phyloP scores from a whole-genome alignment of 92 coral and sea anemone genomes.

The Paragorgia papillata region DNA sequence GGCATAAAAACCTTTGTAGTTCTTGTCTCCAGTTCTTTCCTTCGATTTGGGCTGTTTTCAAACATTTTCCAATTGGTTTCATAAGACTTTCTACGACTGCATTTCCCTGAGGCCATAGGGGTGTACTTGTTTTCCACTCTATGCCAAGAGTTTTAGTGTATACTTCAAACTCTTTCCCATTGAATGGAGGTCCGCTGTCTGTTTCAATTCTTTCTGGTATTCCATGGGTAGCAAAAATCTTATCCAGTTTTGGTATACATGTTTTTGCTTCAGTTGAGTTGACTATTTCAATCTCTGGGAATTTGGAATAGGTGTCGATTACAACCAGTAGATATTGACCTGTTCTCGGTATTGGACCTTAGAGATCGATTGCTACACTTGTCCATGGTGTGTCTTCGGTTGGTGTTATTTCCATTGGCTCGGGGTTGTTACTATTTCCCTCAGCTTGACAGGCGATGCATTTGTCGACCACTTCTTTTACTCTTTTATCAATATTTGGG shows the following conservation, averaged over 20 bases:
- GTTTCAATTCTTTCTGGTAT: too few relatives aligned
- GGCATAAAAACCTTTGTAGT: too few relatives aligned
- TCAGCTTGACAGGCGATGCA: conserved; percentile 19
- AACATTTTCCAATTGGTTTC: too few relatives aligned
- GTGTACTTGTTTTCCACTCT: too few relatives aligned
- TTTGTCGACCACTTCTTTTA: conserved; percentile 1
- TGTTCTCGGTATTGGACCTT: conserved; percentile 40
- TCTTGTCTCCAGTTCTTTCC: too few relatives aligned
- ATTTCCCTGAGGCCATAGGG: too few relatives aligned
- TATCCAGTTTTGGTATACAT: conserved; percentile 44
- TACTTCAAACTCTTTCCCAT: too few relatives aligned
- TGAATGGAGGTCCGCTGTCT: too few relatives aligned
- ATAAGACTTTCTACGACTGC: too few relatives aligned
- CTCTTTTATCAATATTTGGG: conserved; percentile 16
- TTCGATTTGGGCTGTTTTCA: too few relatives aligned
- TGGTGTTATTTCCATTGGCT: conserved; percentile 18
- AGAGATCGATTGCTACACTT: conserved; percentile 29
- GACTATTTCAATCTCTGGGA: conserved; percentile 42
- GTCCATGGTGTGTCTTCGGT: conserved; percentile 32
- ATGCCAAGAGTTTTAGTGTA: too few relatives aligned
- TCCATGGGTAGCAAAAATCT: too few relatives aligned
- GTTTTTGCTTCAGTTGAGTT: conserved; percentile 40
- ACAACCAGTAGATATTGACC: conserved; percentile 38
- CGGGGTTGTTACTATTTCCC: conserved; percentile 12
- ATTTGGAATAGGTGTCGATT: conserved; percentile 42